Conservation (phyloP, 2,888 invertebrate species). For the Drosophila prolongata region DNA sequence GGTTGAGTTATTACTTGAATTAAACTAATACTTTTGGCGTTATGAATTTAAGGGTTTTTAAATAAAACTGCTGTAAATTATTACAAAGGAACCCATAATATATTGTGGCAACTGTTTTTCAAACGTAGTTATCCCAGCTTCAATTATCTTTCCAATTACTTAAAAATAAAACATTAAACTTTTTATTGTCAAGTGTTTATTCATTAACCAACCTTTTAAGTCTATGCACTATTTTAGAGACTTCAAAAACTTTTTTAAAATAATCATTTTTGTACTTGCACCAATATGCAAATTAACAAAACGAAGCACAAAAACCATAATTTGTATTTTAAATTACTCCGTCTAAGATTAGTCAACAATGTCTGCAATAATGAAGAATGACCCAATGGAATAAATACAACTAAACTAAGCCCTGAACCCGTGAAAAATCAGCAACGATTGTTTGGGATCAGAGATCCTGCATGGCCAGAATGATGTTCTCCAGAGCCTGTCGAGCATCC, state of each 20-base stretch:
- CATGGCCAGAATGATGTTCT: slow-evolving; percentile 94
- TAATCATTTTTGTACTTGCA: background rate
- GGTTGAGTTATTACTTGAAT: background rate
- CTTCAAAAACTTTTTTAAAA: background rate
- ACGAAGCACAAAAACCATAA: background rate
- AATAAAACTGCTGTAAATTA: too few relatives aligned
- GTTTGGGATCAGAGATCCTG: slow-evolving; percentile 85
- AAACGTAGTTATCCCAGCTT: too few relatives aligned
- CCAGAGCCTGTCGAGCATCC: slow-evolving; percentile 93
- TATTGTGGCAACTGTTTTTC: too few relatives aligned
- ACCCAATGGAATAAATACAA: slow-evolving; percentile 31
- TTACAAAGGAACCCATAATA: background rate
- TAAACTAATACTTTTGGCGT: background rate
- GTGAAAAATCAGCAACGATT: slow-evolving; percentile 1
- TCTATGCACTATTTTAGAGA: background rate
- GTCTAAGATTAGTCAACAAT: slow-evolving; percentile 30
- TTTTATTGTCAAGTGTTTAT: background rate
- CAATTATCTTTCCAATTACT: too few relatives aligned
- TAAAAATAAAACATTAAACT: background rate
- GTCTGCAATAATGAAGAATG: slow-evolving; percentile 10
- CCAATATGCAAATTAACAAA: background rate
- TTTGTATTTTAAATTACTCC: background rate
- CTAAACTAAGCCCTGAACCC: slow-evolving; percentile 55
- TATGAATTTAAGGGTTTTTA: too few relatives aligned
- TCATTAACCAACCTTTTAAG: background rate